phyloP scores from a whole-genome alignment of 2,113 vertebrate species.

The Varanus salvator region DNA sequence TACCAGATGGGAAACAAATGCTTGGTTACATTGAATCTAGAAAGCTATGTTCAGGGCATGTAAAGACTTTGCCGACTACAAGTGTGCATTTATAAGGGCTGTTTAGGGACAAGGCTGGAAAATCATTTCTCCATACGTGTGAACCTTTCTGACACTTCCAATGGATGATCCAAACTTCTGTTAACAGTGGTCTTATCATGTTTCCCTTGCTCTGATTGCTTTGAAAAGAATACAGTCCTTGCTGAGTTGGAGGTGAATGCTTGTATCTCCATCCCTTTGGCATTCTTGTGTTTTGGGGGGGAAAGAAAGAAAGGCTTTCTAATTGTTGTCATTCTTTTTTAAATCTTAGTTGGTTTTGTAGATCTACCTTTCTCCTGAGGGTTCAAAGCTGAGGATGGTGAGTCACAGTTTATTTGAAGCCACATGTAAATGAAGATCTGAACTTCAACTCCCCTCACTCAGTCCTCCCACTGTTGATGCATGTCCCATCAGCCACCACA shows the following conservation, averaged over 20 bases:
- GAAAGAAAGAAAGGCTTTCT: no score
- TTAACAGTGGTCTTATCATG: neutral
- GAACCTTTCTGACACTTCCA: neutral
- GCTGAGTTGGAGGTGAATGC: neutral
- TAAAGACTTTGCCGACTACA: constrained; percentile 14
- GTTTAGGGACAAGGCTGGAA: neutral
- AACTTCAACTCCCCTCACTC: neutral
- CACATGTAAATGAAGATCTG: neutral
- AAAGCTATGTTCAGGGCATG: constrained; percentile 9
- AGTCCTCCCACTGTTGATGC: no score
- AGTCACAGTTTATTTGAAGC: neutral
- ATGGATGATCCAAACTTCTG: neutral
- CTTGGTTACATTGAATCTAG: neutral
- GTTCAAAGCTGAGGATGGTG: neutral
- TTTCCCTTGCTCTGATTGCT: constrained; percentile 5
- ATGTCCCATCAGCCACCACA: no score
- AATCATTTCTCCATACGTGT: constrained; percentile 15
- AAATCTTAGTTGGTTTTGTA: neutral
- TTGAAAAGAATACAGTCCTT: neutral
- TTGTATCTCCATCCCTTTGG: neutral
- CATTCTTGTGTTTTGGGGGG: neutral
- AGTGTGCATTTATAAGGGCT: rapidly evolving
- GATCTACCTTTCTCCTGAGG: neutral
- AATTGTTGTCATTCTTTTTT: no score
- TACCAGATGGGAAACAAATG: neutral